Base-by-base conservation (phyloP, 2,113 vertebrate species). In the Erythrocercus mccallii region DNA sequence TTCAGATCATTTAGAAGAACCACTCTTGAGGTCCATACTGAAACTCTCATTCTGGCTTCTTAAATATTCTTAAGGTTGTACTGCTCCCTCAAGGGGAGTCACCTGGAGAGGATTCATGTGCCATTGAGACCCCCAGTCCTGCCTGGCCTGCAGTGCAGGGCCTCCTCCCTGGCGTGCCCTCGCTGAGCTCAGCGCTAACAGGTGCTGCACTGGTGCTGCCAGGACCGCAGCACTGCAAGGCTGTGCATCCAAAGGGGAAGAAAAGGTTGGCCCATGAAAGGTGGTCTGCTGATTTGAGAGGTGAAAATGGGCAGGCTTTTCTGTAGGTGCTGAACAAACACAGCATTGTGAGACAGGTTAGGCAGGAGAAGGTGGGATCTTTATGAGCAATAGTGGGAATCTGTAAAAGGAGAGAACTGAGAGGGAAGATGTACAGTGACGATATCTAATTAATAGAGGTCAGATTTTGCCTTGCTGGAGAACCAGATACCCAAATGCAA, bases 161-260 rank as follows among this genome's bases (percentile, higher is more conserved):
- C 37, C 44, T 33, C 44, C 27, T 22, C 8, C 12, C 42, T 30
- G n/a, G 28, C 2, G 0, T 17, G 72, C 47, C 86, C 38, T 40
- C 9, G 0, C 53, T 7, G 19, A 9, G 2, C 22, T 1, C 1
- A 1, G 16, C 7, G 53, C 62, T 27, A 3, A 3, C 53, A 33
- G 51, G 42, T 5, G 7, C 20, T 5, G 19, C 35, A 9, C 18
- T 5, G 44, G 4, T 16, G 53, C 48, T 64, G 51, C 51, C 62
- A 30, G 31, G 24, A 14, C 9, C 24, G 6, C 2, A 1, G 47
- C 2, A 1, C 66, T 40, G 81, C 51, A 27, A 18, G 62, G 62
- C 82, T 57, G 21, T 0, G 8, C 8, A 12, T 15, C 4, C 2
- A 1, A 3, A 7, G 6, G 31, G 33, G 5, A 3, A 1, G 3